Evolutionary conservation across 1,140 invertebrate genomes (phyloP).

Genomic region (Ericerus pela): DNA sequence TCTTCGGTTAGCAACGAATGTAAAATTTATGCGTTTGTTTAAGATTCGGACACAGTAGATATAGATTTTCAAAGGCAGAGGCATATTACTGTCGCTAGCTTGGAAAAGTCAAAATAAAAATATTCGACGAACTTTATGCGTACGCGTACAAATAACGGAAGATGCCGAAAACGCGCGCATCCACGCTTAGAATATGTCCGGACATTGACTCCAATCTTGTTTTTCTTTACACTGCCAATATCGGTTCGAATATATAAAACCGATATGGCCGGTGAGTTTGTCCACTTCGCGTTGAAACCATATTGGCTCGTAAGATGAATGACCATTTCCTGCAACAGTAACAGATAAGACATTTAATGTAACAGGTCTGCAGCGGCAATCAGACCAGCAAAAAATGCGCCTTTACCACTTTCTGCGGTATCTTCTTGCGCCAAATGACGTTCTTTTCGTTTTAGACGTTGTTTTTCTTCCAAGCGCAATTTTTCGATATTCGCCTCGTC

Average conservation of each 20-base stretch:
- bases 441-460: constrained; percentile 52
- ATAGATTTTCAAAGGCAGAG: no score
- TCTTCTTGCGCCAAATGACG: constrained; percentile 27
- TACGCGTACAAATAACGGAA: no score
- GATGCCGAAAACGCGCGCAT: no score
- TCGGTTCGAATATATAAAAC: constrained; percentile 69
- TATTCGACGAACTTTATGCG: no score
- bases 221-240: constrained; percentile 89
- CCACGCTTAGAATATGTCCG: constrained; percentile 77
- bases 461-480: constrained; percentile 85
- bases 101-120: no score
- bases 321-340: constrained; percentile 24
- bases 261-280: constrained; percentile 57
- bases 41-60: no score
- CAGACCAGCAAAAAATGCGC: neutral
- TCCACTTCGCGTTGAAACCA: constrained; percentile 85
- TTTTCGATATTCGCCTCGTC: constrained; percentile 92
- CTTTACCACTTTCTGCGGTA: neutral
- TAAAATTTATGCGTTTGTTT: no score
- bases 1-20: no score
- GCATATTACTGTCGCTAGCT: no score
- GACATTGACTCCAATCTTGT: constrained; percentile 80
- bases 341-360: neutral
- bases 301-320: constrained; percentile 60
- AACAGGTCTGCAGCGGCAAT: neutral